These are phyloP conservation scores for Myodes glareolus DNA, from an alignment of 2,113 vertebrate genomes.

Conservation along the genomic window DNA sequence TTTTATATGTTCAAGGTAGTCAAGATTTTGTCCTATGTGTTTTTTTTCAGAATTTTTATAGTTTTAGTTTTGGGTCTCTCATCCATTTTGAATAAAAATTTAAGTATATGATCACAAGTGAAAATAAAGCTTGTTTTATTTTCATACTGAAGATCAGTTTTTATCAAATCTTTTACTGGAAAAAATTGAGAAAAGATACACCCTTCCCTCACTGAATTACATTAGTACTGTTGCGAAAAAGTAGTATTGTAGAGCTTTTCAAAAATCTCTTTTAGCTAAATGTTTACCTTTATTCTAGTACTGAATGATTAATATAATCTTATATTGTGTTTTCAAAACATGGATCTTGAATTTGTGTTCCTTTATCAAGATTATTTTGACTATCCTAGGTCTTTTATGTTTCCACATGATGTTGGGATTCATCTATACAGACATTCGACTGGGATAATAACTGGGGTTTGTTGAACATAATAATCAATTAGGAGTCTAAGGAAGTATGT, in stretches of 20 bases:
- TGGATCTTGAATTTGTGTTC: background rate
- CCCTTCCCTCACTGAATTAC: background rate
- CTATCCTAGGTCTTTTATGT: background rate
- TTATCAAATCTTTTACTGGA: background rate
- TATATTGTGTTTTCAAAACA: constrained; percentile 14
- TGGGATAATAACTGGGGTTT: background rate
- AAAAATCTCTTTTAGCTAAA: background rate
- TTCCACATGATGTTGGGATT: background rate
- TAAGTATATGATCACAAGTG: background rate
- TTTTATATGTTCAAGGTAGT: background rate
- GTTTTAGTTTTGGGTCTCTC: background rate
- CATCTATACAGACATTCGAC: background rate
- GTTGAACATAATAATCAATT: background rate
- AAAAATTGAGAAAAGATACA: background rate
- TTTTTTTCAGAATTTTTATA: background rate
- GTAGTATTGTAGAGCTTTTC: background rate
- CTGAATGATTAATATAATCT: background rate
- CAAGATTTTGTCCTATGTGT: background rate
- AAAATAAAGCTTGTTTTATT: background rate
- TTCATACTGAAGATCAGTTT: background rate
- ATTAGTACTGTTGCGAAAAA: background rate
- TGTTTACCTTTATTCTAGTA: background rate
- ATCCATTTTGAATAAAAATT: constrained; percentile 21
- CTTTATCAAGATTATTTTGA: constrained; percentile 7
- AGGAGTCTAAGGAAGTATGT: background rate